A percentile compares a stretch with the other conserved stretches of the same genome.
These are phyloP conservation scores for Dicrostonyx torquatus DNA, from an alignment of 2,797 vertebrate genomes.

Conservation along the genomic window DNA sequence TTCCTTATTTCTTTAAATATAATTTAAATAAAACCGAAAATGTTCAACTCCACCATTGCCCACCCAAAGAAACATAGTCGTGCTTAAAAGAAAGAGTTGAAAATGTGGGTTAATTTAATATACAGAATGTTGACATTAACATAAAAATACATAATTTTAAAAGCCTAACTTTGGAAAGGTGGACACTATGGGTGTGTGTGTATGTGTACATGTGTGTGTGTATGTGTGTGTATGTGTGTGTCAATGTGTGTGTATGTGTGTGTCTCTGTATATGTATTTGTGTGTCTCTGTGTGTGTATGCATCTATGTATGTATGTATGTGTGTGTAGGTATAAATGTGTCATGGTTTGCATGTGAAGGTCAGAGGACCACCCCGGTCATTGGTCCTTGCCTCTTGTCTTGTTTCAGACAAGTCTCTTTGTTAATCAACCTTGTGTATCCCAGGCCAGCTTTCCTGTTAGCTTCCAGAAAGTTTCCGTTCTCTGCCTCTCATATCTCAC, in stretches of 20 bases:
- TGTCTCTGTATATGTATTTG: background rate
- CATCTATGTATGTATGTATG: background rate
- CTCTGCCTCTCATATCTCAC: background rate
- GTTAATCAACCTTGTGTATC: background rate
- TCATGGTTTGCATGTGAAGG: background rate
- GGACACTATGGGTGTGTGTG: no score
- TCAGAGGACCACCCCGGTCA: background rate
- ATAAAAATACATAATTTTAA: background rate
- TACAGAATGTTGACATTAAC: background rate
- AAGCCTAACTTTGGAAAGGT: background rate
- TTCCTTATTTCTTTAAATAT: background rate
- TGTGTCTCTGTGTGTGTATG: background rate
- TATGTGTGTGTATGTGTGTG: background rate
- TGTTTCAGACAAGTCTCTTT: background rate
- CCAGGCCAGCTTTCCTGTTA: background rate
- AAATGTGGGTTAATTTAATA: background rate
- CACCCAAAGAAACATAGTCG: background rate
- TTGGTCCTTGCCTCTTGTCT: background rate
- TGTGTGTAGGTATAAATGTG: background rate
- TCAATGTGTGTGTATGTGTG: background rate
- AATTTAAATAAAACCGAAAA: conserved; percentile 29
- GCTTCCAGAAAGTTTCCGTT: background rate
- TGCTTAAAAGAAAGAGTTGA: background rate
- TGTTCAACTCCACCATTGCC: background rate
- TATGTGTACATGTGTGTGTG: background rate